Conservation (phyloP, 2,888 invertebrate species). For the Lydus trimaculatus region DNA sequence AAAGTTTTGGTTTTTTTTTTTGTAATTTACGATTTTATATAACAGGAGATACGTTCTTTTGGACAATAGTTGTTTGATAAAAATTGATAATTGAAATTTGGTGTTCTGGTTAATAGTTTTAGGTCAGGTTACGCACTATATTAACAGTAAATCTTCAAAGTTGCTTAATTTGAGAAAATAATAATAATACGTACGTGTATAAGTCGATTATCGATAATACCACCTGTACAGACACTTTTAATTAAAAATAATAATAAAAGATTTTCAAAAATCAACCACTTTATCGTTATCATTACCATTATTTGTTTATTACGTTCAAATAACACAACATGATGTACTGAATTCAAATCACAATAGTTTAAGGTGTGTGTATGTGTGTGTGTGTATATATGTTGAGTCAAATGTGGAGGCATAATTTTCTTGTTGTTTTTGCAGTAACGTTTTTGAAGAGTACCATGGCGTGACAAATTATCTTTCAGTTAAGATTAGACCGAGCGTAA, state of each 20-base stretch:
- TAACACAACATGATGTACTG: neutral
- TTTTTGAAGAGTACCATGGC: conserved; percentile 47
- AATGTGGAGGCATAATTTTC: neutral
- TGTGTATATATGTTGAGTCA: no score
- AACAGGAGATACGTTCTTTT: neutral
- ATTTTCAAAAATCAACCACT: conserved; percentile 18
- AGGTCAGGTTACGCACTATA: neutral
- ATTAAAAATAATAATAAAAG: conserved; percentile 18
- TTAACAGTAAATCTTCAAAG: neutral
- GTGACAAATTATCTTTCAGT: conserved; percentile 59
- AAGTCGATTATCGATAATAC: conserved; percentile 43
- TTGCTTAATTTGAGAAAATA: neutral
- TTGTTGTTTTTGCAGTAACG: conserved; percentile 1
- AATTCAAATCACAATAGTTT: conserved; percentile 37
- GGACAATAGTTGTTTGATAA: neutral
- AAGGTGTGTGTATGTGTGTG: conserved; percentile 51
- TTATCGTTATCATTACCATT: neutral
- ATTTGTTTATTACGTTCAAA: neutral
- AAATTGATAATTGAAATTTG: neutral
- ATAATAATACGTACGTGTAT: conserved; percentile 48
- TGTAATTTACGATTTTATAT: no score
- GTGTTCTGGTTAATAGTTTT: neutral
- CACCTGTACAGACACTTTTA: conserved; percentile 24
- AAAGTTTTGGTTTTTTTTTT: neutral
- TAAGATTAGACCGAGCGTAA: conserved; percentile 51